Percentiles rank a stretch among this genome's conserved stretches.
Evolutionary conservation across 2,797 vertebrate species (phyloP).

Genomic region (Bradypus variegatus): DNA sequence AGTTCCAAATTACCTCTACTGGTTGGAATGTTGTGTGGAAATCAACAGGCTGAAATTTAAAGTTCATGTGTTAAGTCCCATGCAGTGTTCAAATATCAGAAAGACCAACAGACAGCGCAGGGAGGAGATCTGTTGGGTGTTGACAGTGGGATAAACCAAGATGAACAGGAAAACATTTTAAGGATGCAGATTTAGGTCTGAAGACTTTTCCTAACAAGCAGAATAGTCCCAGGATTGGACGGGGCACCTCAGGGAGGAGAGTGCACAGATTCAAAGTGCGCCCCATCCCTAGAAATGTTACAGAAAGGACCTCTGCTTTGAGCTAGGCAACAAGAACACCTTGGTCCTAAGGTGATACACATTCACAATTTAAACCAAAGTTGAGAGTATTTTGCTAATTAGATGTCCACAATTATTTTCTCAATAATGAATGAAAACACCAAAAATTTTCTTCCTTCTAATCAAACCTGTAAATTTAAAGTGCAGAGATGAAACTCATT

Average conservation of each 20-base stretch:
- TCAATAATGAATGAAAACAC: neutral
- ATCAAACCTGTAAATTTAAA: neutral
- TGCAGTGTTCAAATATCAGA: neutral
- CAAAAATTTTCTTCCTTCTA: neutral
- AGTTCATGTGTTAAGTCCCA: neutral
- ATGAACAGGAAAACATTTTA: neutral
- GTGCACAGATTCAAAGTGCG: accelerated
- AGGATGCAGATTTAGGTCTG: neutral
- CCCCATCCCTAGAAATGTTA: neutral
- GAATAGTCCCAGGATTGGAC: neutral
- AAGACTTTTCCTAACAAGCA: neutral
- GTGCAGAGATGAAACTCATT: neutral
- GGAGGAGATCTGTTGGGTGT: neutral
- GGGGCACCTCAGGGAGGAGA: neutral
- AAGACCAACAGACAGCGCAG: neutral
- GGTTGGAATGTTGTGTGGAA: conserved; percentile 51
- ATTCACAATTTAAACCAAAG: neutral
- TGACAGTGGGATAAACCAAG: neutral
- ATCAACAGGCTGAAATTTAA: conserved; percentile 10
- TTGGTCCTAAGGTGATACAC: neutral
- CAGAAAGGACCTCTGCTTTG: neutral
- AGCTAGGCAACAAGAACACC: neutral
- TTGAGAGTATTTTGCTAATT: neutral
- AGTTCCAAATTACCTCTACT: conserved; percentile 25
- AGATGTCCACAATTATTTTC: conserved; percentile 11